Evolutionary conservation across 1,140 invertebrate species (phyloP).

Genomic region (Ladona fulva): DNA sequence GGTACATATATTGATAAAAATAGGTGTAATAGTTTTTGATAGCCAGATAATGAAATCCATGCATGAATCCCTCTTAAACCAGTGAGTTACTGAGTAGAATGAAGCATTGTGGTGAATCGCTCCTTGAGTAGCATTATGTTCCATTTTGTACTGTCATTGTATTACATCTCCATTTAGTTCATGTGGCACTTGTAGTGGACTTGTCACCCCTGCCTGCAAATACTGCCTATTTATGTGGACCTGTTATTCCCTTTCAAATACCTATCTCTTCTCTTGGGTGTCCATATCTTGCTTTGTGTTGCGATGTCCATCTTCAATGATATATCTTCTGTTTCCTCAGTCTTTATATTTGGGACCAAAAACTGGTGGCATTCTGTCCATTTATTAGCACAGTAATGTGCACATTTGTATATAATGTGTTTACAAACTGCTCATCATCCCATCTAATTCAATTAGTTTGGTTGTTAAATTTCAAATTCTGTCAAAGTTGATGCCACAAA

Average conservation of each 20-base stretch:
- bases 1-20: neutral
- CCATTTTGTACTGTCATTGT: neutral
- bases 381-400: too few species aligned
- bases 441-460: too few species aligned
- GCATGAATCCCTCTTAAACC: neutral
- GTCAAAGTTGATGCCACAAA: too few species aligned
- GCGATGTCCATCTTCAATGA: too few species aligned
- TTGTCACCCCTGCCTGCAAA: neutral
- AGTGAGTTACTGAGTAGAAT: neutral
- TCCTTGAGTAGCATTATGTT: neutral
- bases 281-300: too few species aligned
- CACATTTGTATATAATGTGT: too few species aligned
- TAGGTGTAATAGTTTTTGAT: neutral
- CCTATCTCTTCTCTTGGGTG: too few species aligned
- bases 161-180: neutral
- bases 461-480: too few species aligned
- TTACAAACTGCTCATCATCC: too few species aligned
- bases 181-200: conserved; percentile 1
- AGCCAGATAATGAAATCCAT: neutral
- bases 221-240: neutral
- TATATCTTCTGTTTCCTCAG: too few species aligned
- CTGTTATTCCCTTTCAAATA: neutral
- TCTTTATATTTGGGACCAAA: too few species aligned
- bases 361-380: too few species aligned
- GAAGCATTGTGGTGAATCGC: neutral